Evolutionary conservation across 2,113 vertebrate genomes (phyloP).

Genomic region (Gadus macrocephalus): DNA sequence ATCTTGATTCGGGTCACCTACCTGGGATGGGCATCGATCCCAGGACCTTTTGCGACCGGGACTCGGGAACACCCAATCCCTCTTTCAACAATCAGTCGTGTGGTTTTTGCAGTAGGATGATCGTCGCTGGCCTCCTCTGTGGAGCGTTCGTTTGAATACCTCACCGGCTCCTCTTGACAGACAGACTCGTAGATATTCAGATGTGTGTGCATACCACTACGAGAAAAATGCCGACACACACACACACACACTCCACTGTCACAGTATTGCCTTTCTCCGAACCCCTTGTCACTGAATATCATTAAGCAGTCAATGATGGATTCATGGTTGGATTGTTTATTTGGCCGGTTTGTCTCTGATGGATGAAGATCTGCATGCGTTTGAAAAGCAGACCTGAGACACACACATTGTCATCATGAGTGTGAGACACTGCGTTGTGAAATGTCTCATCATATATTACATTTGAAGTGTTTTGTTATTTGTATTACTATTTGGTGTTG

Average conservation of each 20-base stretch:
- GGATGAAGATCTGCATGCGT: slow-evolving; percentile 53
- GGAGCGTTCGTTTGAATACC: neutral
- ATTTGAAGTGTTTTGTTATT: too few relatives aligned
- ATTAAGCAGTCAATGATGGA: slow-evolving; percentile 73
- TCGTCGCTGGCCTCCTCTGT: too few relatives aligned
- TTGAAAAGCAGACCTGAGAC: slow-evolving; percentile 50
- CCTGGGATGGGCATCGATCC: neutral
- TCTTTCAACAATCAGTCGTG: too few relatives aligned
- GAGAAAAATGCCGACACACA: slow-evolving; percentile 8
- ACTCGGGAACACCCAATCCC: too few relatives aligned
- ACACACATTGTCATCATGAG: too few relatives aligned
- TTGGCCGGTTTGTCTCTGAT: slow-evolving; percentile 62
- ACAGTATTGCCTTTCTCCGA: slow-evolving; percentile 15
- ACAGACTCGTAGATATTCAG: neutral
- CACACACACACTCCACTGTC: slow-evolving; percentile 19
- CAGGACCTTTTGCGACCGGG: neutral
- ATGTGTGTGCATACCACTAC: neutral
- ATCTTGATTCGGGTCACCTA: too few relatives aligned
- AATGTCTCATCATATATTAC: too few relatives aligned
- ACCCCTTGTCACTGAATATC: slow-evolving; percentile 22
- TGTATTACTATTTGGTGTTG: neutral
- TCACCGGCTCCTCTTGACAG: neutral
- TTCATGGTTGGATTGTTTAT: slow-evolving; percentile 65
- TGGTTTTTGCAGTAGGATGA: too few relatives aligned
- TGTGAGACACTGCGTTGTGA: too few relatives aligned